Evolutionary conservation across 92 coral and sea anemone genomes (phyloP).

Genomic region (Porites rus): DNA sequence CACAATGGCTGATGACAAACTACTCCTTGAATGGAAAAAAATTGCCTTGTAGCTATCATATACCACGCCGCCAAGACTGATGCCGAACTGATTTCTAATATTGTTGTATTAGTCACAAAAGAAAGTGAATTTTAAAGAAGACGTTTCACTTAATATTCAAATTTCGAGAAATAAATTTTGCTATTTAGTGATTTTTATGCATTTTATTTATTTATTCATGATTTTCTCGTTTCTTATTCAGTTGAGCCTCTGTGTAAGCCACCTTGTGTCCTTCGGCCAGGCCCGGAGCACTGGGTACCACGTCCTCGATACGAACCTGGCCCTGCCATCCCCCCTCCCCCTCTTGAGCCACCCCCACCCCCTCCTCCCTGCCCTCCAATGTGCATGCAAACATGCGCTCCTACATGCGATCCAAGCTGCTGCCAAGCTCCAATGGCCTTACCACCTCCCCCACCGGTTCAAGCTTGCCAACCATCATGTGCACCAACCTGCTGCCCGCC

Average conservation of each 20-base stretch:
- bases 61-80: no score
- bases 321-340: slow-evolving; percentile 91
- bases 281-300: slow-evolving; percentile 85
- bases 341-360: slow-evolving; percentile 81
- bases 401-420: slow-evolving; percentile 66
- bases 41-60: no score
- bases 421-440: slow-evolving; percentile 75
- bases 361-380: slow-evolving; percentile 66
- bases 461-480: slow-evolving; percentile 86
- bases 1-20: no score
- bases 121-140: no score
- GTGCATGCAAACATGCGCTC: slow-evolving; percentile 76
- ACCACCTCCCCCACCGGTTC: slow-evolving; percentile 78
- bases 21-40: no score
- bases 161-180: not conserved
- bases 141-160: no score
- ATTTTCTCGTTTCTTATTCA: not conserved
- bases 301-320: slow-evolving; percentile 91
- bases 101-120: no score
- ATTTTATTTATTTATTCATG: not conserved
- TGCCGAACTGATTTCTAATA: no score
- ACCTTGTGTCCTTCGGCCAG: slow-evolving; percentile 71
- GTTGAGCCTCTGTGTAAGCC: slow-evolving; percentile 61
- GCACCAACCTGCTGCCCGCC: slow-evolving; percentile 84
- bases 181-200: not conserved